Evolutionary conservation across 1,140 invertebrate genomes (phyloP), one percentile per base, ranked within the genome.

Genomic region (Trichonephila inaurata): DNA sequence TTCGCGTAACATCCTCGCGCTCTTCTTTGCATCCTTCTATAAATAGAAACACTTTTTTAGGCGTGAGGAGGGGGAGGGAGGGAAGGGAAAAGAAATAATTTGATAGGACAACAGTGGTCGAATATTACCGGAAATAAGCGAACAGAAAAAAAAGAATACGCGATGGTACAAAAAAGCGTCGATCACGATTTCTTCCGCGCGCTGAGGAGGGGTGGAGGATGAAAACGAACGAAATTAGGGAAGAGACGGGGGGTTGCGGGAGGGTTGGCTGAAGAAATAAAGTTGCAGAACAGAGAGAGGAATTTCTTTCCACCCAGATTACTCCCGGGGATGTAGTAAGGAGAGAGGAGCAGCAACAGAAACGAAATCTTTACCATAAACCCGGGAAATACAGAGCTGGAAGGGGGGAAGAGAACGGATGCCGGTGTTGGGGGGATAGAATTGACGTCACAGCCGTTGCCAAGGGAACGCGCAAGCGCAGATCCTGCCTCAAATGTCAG

Each of bases 281-380:
- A 60, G 77, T 72, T 72, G 88, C 64, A 89, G 28, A 89, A 62
- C 44, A 62, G n/a, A 82, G 69, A 77, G 60, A 28, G 72, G 61
- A 60, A 58, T 81, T 82, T 44, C 69, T 62, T 62, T 91, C 72
- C 69, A 21, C 58, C 3, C 82, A 91, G 89, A 91, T 91, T 91
- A 91, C 89, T 81, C 66, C 51, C 51, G 14, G 61, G 82, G 40
- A 85, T n/a, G 58, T 24, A n/a, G 66, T 24, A 14, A 24, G 66
- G 66, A 24, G 66, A 51, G n/a, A 69, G 66, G n/a, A 69, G 33
- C 12, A 62, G 61, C 86, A 88, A 60, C 85, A 72, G 81, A 92
- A 92, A 85, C 62, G 91, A 85, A 92, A 64, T 92, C 81, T 86
- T 85, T 92, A 92, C 91, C 81, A 92, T 85, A 86, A 92, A 92